Base-by-base conservation (phyloP, 2,888 invertebrate species). In the Eupeodes latifasciatus region DNA sequence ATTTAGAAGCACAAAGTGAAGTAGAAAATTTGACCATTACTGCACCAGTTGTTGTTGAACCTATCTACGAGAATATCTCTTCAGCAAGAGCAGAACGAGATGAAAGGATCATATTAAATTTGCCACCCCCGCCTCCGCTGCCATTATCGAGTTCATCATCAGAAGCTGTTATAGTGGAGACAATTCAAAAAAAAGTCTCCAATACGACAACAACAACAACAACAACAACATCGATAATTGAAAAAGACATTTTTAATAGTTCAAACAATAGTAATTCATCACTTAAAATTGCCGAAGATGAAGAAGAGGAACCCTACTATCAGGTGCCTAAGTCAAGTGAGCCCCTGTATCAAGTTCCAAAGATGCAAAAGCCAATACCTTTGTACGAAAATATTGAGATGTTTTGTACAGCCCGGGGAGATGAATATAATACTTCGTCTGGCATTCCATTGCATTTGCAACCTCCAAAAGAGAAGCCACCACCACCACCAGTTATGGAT, bases 401-500 rank as follows among this genome's bases (percentile, higher is more conserved):
- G 85, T 95, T 95, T 91, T 95, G 94, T 88, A 90, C 81, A 90
- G 92, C 34, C 74, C 91, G 85, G 90, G 91, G 76, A 4, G 95
- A 95, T 84, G 94, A 95, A 80, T 95, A 95, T 91, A 95, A 95
- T 91, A 95, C 94, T 87, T 82, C 79, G 91, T 92, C 16, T 72
- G 91, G 82, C 90, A 91, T 77, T 69, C 89, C 90, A 67, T 82
- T 86, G 36, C 93, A 90, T 53, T 85, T 96, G 91, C 96, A 97
- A 91, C 97, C 97, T 14, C 97, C 97, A n/a, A 97, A 96, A 91
- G 97, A 97, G 92, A 97, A 97, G 91, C 98, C 97, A 44, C 97
- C 97, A 2, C 97, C 97, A 12, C 97, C 97, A 3, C 97, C 97
- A 0, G 94, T 94, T 75, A 96, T 96, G 77, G 96, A 96, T 69